phyloP scores from a whole-genome alignment of 2,113 vertebrate species.

The Cephalophus harveyi region DNA sequence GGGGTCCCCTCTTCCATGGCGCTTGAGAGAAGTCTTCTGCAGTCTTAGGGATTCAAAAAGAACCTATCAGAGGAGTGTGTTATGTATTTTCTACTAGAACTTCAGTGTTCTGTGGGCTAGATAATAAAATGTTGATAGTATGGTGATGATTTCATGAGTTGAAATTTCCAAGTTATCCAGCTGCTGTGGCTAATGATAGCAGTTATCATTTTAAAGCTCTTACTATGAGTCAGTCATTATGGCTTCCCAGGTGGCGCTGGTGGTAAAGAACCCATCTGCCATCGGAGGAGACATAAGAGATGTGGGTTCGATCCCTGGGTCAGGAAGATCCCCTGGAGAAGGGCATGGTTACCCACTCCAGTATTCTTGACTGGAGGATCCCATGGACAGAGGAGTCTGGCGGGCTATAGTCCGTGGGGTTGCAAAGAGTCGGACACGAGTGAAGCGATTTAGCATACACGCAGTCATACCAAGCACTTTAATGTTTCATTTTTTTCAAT shows the following conservation, averaged over 20 bases:
- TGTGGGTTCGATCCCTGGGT: background rate
- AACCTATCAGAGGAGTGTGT: background rate
- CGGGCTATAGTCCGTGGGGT: rapidly evolving
- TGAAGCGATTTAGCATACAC: background rate
- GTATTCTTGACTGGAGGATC: background rate
- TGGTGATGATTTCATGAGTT: background rate
- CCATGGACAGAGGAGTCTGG: background rate
- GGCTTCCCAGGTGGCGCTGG: background rate
- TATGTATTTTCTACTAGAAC: background rate
- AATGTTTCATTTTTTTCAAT: background rate
- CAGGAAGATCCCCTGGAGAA: background rate
- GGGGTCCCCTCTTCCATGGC: background rate
- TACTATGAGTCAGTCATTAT: background rate
- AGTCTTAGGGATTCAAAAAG: background rate
- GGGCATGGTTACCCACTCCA: background rate
- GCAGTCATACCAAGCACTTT: background rate
- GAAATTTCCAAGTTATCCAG: background rate
- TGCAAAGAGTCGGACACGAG: background rate
- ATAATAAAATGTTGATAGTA: background rate
- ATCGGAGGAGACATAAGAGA: background rate
- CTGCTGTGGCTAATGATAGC: background rate
- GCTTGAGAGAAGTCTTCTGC: background rate
- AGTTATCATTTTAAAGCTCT: background rate
- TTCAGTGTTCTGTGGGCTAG: background rate
- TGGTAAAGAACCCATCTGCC: background rate